A percentile compares a stretch with the other conserved stretches of the same genome.
phyloP scores from a whole-genome alignment of 2,888 invertebrate genomes.

The Agonopterix alstromeriana region DNA sequence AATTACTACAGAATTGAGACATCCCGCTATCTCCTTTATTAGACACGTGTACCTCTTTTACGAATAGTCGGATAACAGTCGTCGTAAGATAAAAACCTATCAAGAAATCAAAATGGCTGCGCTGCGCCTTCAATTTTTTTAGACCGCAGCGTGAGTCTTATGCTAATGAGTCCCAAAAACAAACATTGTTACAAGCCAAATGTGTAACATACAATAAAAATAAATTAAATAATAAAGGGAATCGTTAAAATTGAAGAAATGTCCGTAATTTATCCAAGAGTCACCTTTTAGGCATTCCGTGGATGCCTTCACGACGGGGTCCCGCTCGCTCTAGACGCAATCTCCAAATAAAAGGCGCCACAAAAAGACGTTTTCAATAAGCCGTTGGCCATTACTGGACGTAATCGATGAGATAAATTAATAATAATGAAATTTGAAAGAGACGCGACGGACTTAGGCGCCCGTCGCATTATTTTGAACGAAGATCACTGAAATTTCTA shows the following conservation, averaged over 20 bases:
- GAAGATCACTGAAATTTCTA: no score
- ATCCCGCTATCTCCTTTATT: conserved; percentile 69
- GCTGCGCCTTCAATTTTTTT: conserved; percentile 45
- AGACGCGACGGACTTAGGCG: conserved; percentile 6
- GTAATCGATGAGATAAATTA: conserved; percentile 75
- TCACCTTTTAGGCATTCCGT: conserved; percentile 75
- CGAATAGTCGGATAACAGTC: conserved; percentile 38
- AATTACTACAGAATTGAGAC: conserved; percentile 69
- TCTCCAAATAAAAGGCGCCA: conserved; percentile 73
- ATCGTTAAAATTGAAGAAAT: conserved; percentile 77
- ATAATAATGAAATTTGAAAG: conserved; percentile 62
- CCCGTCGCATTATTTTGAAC: background rate
- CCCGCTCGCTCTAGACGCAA: conserved; percentile 66
- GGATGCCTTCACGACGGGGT: conserved; percentile 71
- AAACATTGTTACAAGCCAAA: conserved; percentile 74
- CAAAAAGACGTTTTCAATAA: conserved; percentile 75
- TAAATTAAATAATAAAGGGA: conserved; percentile 76
- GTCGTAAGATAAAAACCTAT: conserved; percentile 57
- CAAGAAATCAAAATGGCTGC: conserved; percentile 57
- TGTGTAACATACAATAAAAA: conserved; percentile 76
- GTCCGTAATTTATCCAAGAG: conserved; percentile 75
- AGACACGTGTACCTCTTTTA: conserved; percentile 47
- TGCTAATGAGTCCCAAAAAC: conserved; percentile 75
- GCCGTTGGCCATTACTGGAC: conserved; percentile 68
- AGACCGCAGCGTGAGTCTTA: conserved; percentile 62